Evolutionary conservation across 2,888 invertebrate genomes (phyloP).

Genomic region (Oxyteleia sp.): DNA sequence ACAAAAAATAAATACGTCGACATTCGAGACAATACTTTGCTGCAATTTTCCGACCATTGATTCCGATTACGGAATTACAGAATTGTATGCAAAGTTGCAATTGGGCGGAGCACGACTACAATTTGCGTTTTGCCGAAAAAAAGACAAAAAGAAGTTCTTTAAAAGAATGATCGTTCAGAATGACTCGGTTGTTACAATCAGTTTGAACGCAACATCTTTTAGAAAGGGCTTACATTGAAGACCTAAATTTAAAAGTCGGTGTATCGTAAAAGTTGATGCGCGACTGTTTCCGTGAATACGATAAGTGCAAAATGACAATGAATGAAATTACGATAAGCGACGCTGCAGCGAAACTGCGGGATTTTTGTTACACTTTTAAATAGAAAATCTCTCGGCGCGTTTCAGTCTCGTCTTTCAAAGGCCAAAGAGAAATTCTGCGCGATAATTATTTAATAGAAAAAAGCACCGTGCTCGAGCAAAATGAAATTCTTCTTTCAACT

Average conservation of each 20-base stretch:
- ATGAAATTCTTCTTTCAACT: neutral
- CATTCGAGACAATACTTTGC: neutral
- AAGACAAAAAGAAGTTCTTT: no score
- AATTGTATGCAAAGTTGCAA: conserved; percentile 7
- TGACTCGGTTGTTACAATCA: neutral
- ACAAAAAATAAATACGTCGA: no score
- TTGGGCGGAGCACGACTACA: neutral
- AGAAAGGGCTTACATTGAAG: neutral
- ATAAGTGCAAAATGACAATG: conserved; percentile 32
- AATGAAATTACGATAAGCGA: conserved; percentile 41
- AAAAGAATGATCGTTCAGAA: no score
- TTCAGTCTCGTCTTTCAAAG: neutral
- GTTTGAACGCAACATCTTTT: neutral
- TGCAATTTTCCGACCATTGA: conserved; percentile 1
- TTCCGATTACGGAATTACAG: conserved; percentile 3
- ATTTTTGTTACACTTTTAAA: conserved; percentile 9
- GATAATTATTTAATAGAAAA: conserved; percentile 9
- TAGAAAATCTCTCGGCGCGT: conserved; percentile 6
- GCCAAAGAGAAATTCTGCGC: neutral
- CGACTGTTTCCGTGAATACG: neutral
- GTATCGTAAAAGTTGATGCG: neutral
- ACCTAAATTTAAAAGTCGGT: neutral
- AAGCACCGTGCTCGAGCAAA: neutral
- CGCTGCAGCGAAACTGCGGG: conserved; percentile 17
- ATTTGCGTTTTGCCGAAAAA: no score